Evolutionary conservation across 2,797 vertebrate species (phyloP), one percentile per base, ranked within the genome.

Genomic region (Amazona finschi): DNA sequence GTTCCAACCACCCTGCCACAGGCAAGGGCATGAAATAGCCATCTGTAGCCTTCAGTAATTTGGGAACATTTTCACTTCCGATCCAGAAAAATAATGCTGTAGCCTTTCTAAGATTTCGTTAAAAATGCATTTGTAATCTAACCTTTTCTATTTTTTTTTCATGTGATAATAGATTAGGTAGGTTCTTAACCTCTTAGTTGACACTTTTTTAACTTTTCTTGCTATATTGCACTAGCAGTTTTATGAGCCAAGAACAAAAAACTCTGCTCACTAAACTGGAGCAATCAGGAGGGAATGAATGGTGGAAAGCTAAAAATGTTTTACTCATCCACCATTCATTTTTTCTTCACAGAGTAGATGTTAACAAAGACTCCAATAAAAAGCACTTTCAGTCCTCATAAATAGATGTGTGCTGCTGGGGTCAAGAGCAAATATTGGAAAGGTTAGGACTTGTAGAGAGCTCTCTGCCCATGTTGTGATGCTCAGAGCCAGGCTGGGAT

Each of bases 221-320:
- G 93, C 77, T 79, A 14, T 94, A 77, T 77, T 79, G 57, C 33
- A 24, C 25, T 89, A 31, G n/a, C 81, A 87, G 28, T 89, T 94
- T 71, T 82, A 74, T 60, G 21, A 93, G 31, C 72, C 75, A 85
- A 87, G 72, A 81, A 85, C 80, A 90, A 90, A 92, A 89, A 77
- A 12, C 36, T 67, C 57, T 92, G 80, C 83, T 95, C 92, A 81
- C 86, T 93, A 36, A 84, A 89, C 78, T 90, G 93, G 71, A 93
- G 95, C 94, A 95, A 92, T 93, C 93, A 38, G 46, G 58, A 92
- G 84, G 78, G 86, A 93, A 83, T 3, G 4, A 78, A 95, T 95
- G 93, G 92, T 95, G 95, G 92, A 97, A 97, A 96, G 73, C 92
- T 80, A 94, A 90, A 94, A 93, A 28, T 80, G 55, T 95, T 97